A percentile compares a stretch with the other conserved stretches of the same genome.
phyloP scores from a whole-genome alignment of 2,797 vertebrate species.

The Podarcis lilfordi region DNA sequence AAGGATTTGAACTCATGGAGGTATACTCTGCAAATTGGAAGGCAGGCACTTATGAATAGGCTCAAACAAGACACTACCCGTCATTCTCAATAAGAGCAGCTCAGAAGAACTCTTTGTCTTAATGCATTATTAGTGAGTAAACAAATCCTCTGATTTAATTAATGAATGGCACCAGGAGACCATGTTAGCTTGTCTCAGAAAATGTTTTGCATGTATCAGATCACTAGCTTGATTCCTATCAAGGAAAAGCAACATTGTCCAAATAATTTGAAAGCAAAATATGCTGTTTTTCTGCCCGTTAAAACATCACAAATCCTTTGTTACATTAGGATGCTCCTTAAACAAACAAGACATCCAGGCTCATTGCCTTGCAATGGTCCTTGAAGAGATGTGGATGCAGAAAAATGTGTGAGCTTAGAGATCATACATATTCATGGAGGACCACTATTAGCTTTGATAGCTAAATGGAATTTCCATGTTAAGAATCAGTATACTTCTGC shows the following conservation, averaged over 20 bases:
- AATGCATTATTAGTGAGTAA: conserved; percentile 12
- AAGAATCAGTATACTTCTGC: background rate
- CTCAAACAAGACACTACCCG: background rate
- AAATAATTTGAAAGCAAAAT: background rate
- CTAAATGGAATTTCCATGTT: background rate
- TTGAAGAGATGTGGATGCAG: background rate
- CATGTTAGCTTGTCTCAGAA: background rate
- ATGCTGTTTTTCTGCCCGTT: background rate
- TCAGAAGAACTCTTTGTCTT: conserved; percentile 31
- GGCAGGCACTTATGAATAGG: conserved; percentile 4
- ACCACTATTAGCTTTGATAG: no score
- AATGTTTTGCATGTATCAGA: conserved; percentile 9
- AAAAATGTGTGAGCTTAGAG: background rate
- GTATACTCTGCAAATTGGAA: conserved; percentile 2
- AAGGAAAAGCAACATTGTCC: background rate
- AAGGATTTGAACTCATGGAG: conserved; percentile 2
- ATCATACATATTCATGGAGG: background rate
- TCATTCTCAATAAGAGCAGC: background rate
- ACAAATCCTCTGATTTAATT: conserved; percentile 35
- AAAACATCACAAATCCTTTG: background rate
- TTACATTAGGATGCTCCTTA: background rate
- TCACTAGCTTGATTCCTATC: background rate
- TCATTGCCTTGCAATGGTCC: background rate
- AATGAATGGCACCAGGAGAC: background rate
- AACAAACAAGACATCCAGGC: background rate